These are phyloP conservation scores for Sebastes fasciatus DNA, from an alignment of 2,113 vertebrate genomes.

Conservation along the genomic window DNA sequence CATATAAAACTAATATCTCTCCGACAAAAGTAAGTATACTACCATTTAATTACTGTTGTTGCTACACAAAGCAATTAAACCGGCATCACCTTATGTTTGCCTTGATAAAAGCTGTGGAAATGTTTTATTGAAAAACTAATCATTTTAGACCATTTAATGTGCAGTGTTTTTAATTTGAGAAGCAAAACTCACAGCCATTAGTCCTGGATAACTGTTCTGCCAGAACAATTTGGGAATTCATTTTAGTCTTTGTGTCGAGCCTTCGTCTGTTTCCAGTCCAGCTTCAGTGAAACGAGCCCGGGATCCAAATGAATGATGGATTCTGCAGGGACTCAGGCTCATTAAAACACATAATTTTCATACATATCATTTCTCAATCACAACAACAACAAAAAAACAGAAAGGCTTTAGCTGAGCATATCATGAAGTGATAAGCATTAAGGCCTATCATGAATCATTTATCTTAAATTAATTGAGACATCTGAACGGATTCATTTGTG, in stretches of 20 bases:
- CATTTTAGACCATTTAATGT: slow-evolving; percentile 32
- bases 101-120: slow-evolving; percentile 12
- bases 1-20: neutral
- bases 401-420: neutral
- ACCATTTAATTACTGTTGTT: neutral
- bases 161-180: slow-evolving; percentile 31
- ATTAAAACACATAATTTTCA: slow-evolving; percentile 43
- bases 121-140: slow-evolving; percentile 4
- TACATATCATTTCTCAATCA: neutral
- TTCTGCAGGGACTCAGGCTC: slow-evolving; percentile 1
- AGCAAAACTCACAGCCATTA: slow-evolving; percentile 22
- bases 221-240: slow-evolving; percentile 28
- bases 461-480: slow-evolving; percentile 2
- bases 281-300: slow-evolving; percentile 5
- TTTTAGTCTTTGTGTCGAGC: slow-evolving; percentile 26
- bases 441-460: slow-evolving; percentile 15
- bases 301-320: slow-evolving; percentile 24
- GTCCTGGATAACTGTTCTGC: slow-evolving; percentile 15
- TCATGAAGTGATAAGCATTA: neutral
- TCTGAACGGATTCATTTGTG: slow-evolving; percentile 19
- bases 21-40: neutral
- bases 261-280: slow-evolving; percentile 30
- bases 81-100: neutral
- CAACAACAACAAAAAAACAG: neutral
- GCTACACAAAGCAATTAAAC: neutral